Evolutionary conservation across 2,888 invertebrate genomes (phyloP), one percentile per base, ranked within the genome.

Genomic region (Rhamphomyia laevipes): DNA sequence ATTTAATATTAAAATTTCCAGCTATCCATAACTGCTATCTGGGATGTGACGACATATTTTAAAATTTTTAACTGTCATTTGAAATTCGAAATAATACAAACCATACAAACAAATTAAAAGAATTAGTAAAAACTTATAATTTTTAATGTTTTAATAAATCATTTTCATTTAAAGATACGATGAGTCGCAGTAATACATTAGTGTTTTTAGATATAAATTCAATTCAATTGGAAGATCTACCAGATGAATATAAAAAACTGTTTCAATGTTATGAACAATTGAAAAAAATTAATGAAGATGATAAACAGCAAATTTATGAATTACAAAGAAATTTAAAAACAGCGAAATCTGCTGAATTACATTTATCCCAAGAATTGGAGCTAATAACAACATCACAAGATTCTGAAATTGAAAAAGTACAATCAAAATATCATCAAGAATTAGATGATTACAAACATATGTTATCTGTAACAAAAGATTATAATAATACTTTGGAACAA

Each of bases 161-260:
- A n/a, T n/a, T n/a, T n/a, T n/a, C n/a, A n/a, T n/a, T n/a, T n/a
- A n/a, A n/a, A n/a, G n/a, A 27, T 27, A 27, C 9, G 9, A 27
- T 27, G 23, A 7, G 9, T 27, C 4, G 9, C 4, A 27, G 23
- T 2, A 27, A 27, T 27, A 2, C 23, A 27, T 27, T 27, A 27
- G 23, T 18, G 86, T 84, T 84, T 55, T 62, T 63, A 37, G 64
- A 66, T 53, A 50, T 62, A 11, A 54, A 46, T 41, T 51, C 57
- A 3, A 53, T 64, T 27, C 51, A 57, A 13, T 47, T 59, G 1
- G 68, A 67, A n/a, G 68, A 68, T 17, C 51, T 70, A 10, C 56
- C 63, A n/a, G 63, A 66, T 31, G 66, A 68, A 44, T 70, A 66
- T 50, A 56, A 57, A 46, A 60, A 61, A 31, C 48, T 70, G 2